These are phyloP conservation scores for Gallinago paraguaiae DNA, from an alignment of 2,113 vertebrate genomes.

Conservation along the genomic window DNA sequence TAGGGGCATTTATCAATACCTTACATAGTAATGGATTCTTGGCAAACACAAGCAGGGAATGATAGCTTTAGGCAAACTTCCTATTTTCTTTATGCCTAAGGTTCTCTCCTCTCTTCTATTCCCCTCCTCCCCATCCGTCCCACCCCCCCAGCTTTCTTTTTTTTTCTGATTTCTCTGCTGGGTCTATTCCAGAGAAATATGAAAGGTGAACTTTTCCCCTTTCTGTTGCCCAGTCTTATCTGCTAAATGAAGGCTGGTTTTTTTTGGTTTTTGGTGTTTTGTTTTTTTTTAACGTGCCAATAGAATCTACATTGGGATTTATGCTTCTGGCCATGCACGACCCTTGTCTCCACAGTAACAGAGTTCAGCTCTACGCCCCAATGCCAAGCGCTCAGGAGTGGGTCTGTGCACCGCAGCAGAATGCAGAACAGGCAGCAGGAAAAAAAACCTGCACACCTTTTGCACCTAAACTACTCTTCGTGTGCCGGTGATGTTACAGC, in stretches of 20 bases:
- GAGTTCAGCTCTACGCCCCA: background rate
- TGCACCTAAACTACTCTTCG: background rate
- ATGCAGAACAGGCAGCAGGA: background rate
- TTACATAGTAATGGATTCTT: background rate
- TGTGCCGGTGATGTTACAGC: fast-evolving
- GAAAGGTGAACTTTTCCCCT: background rate
- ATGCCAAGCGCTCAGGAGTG: background rate
- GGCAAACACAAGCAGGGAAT: background rate
- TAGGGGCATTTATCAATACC: background rate
- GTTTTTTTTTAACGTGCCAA: background rate
- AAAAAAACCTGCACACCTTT: background rate
- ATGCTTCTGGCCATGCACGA: background rate
- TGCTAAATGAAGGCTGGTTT: background rate
- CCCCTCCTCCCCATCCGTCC: no score
- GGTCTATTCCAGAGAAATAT: background rate
- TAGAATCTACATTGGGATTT: background rate
- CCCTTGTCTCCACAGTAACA: background rate
- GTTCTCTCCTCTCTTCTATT: background rate
- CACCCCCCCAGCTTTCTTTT: background rate
- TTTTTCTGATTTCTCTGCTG: background rate
- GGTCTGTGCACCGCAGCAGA: background rate
- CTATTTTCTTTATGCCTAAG: background rate
- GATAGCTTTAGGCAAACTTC: background rate
- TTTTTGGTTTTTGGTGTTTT: background rate
- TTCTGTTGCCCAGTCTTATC: background rate